Evolutionary conservation across 2,113 vertebrate genomes (phyloP), one percentile per base, ranked within the genome.

Genomic region (Orcinus orca): DNA sequence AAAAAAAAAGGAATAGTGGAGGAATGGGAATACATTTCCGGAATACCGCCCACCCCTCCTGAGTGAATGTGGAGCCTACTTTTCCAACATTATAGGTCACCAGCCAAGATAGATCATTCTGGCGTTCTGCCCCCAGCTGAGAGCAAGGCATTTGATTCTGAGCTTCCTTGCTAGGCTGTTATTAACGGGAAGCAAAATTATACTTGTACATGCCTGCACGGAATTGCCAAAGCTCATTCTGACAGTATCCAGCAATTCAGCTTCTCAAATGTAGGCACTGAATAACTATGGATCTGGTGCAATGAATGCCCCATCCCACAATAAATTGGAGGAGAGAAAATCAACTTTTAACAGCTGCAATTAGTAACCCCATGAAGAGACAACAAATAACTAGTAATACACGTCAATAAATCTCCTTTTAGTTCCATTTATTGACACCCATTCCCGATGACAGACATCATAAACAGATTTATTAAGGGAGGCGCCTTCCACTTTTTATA

Each of bases 101-200:
- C 73, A 97, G 93, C 89, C 95, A 97, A 97, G 94, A 95, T 38
- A 79, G 11, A 77, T 58, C 86, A 47, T 88, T 92, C 79, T 92
- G 60, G 96, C 96, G 21, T 93, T 96, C 96, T 90, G 93, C 95
- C 91, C 96, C 97, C 98, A 97, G 97, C 90, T 8, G 91, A 96
- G 97, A 95, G 88, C 96, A 97, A 98, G 97, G 86, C 98, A 91
- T 93, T 95, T 60, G 92, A 88, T 94, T 96, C 94, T 33, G 79
- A 83, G 90, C 76, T 95, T 98, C 96, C 98, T 96, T 95, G 96
- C 98, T 97, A 97, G 97, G 97, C 96, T 96, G 97, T 98, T 98
- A 98, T 98, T 98, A 99, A 98, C 97, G 98, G 85, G 97, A 96
- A 97, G 91, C 97, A 96, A 98, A 98, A 99, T 99, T 98, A 98